These are phyloP conservation scores for Conops quadrifasciatus DNA, from an alignment of 2,888 invertebrate species.

Conservation along the genomic window DNA sequence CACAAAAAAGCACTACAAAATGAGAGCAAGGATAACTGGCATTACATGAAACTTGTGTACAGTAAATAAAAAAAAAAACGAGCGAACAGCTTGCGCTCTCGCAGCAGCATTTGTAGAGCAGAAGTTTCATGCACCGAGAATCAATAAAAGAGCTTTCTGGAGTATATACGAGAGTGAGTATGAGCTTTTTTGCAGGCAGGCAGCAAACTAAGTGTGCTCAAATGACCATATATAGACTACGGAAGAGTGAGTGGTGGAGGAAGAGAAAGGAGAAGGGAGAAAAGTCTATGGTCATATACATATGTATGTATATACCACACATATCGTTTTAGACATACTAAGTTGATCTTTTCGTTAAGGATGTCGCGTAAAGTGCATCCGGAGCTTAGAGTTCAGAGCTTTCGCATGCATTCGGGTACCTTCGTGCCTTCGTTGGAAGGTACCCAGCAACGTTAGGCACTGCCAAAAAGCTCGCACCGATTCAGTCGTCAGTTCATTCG, in stretches of 20 bases:
- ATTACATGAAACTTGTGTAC: slow-evolving; percentile 13
- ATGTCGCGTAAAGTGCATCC: slow-evolving; percentile 34
- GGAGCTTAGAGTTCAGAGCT: slow-evolving; percentile 42
- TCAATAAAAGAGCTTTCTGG: slow-evolving; percentile 22
- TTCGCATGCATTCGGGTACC: slow-evolving; percentile 1
- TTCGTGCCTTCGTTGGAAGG: slow-evolving; percentile 36
- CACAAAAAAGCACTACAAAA: slow-evolving; percentile 31
- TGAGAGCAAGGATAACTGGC: slow-evolving; percentile 40
- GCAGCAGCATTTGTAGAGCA: too few relatives aligned
- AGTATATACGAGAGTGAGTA: slow-evolving; percentile 20
- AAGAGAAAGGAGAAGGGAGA: neutral
- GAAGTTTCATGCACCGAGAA: slow-evolving; percentile 1
- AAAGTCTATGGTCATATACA: neutral
- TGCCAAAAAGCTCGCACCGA: slow-evolving; percentile 54
- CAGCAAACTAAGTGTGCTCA: neutral
- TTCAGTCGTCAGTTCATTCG: slow-evolving; percentile 57
- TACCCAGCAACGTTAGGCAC: slow-evolving; percentile 1
- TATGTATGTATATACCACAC: neutral
- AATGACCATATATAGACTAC: neutral
- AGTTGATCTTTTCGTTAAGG: slow-evolving; percentile 5
- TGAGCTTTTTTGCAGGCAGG: slow-evolving; percentile 21
- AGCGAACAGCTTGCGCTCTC: neutral
- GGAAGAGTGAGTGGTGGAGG: neutral
- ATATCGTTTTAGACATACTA: neutral
- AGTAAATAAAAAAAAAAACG: slow-evolving; percentile 2